Evolutionary conservation across 2,888 invertebrate genomes (phyloP), one percentile per base, ranked within the genome.

Genomic region (Lobophora halterata): DNA sequence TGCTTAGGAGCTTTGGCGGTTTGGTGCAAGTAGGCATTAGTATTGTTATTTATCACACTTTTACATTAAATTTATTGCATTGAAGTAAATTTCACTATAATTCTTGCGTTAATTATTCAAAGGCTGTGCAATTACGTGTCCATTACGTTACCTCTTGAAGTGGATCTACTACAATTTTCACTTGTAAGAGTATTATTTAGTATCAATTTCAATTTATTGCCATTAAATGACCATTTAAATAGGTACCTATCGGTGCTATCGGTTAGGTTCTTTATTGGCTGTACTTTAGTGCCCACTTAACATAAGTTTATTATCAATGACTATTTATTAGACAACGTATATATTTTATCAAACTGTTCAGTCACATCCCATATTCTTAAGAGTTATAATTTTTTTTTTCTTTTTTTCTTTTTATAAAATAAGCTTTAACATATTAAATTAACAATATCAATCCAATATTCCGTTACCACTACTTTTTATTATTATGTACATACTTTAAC

Each of bases 71-170:
- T n/a, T n/a, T n/a, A n/a, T n/a, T n/a, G n/a, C n/a, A n/a, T n/a
- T n/a, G n/a, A n/a, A 52, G 54, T 46, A 46, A 36, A 69, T 69
- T 71, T 71, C 69, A 63, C 65, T 61, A 45, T 58, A 62, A 66
- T 69, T 65, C 65, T 59, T 51, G 55, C 66, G 65, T 68, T 60
- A 67, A 71, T 71, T 71, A 71, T 72, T 66, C 64, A 67, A 62
- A 58, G 53, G 58, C 62, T 68, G 71, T 73, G 63, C 70, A 75
- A 74, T 70, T 63, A 57, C 58, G 54, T 47, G 51, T 47, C 51
- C 53, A 55, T 51, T 51, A 51, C 49, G 58, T 57, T 51, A 53
- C 49, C 50, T 52, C 49, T 56, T 51, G 31, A n/a, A 28, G 37
- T 37, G 49, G 40, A 43, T 48, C 43, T 36, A 45, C 29, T 35